A percentile compares a stretch with the other conserved stretches of the same genome.
phyloP scores from a whole-genome alignment of 2,113 vertebrate genomes.

The Probosciger aterrimus region DNA sequence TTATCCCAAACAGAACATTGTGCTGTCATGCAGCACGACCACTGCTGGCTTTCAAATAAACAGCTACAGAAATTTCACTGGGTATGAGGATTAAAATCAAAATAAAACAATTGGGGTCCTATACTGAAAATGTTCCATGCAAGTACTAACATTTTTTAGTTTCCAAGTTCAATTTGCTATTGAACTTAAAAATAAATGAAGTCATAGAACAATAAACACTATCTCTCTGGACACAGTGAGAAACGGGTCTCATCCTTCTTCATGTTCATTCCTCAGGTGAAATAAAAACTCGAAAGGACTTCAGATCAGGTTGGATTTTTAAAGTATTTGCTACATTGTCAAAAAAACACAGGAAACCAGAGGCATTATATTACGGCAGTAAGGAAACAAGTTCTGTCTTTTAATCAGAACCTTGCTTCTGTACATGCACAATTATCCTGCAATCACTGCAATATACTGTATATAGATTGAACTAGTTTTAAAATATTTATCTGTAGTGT shows the following conservation, averaged over 20 bases:
- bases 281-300: neutral
- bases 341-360: neutral
- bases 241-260: neutral
- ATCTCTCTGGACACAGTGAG: neutral
- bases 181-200: neutral
- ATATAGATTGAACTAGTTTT: neutral
- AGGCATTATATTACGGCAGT: neutral
- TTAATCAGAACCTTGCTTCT: neutral
- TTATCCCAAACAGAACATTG: constrained; percentile 69
- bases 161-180: neutral
- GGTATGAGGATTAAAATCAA: constrained; percentile 24
- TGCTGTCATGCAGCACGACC: constrained; percentile 54
- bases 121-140: neutral
- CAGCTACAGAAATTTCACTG: constrained; percentile 23
- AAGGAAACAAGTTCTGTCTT: neutral
- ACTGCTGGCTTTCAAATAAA: constrained; percentile 64
- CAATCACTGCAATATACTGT: neutral
- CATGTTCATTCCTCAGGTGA: neutral
- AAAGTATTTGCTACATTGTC: neutral
- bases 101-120: neutral
- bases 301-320: neutral
- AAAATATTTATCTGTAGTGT: neutral
- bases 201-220: neutral
- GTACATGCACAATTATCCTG: neutral
- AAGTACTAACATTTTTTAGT: neutral